Base-by-base conservation (phyloP, 2,797 vertebrate genomes). In the Sebastolobus altivelis region DNA sequence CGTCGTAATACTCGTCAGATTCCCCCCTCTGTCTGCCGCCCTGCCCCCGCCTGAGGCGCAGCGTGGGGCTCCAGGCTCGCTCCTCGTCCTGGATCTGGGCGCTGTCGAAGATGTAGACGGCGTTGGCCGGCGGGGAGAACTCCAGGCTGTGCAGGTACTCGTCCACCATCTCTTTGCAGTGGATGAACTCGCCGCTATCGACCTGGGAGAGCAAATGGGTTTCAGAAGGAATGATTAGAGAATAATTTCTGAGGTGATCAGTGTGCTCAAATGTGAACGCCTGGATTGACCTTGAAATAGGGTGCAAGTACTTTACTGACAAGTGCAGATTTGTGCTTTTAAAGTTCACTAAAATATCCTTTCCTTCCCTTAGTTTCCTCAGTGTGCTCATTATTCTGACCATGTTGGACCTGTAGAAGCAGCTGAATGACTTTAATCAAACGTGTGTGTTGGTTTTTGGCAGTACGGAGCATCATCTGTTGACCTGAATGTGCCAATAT, bases 91-190 rank as follows among this genome's bases (percentile, higher is more conserved):
- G 89, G 85, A 94, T 83, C 66, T 80, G 75, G 61, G 85, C 40
- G 77, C 95, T 84, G 83, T 85, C 72, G 25, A 95, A 91, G 74
- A 96, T 92, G 77, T 90, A 95, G 69, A 95, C 81, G 0, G 96
- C 82, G 2, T 93, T 96, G 80, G 90, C 29, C 0, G 94, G 85
- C 38, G 93, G 85, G 16, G 89, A 91, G 81, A 94, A 90, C 88
- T 95, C 86, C 40, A 93, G 71, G 75, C 78, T 81, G 72, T 22
- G 86, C 6, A 97, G 95, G 76, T 95, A 93, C 77, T 94, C 87
- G 58, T 95, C 94, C 76, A 95, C 95, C 6, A 90, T 92, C 83
- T 96, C 95, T 86, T 95, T 96, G 84, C 96, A 97, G 87, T 66
- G 86, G 74, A 93, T 95, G 60, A 96, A 94, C 80, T 96, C 92